A percentile compares a stretch with the other conserved stretches of the same genome.
Conservation (phyloP, 2,888 invertebrate genomes). For the Clitarchus hookeri region DNA sequence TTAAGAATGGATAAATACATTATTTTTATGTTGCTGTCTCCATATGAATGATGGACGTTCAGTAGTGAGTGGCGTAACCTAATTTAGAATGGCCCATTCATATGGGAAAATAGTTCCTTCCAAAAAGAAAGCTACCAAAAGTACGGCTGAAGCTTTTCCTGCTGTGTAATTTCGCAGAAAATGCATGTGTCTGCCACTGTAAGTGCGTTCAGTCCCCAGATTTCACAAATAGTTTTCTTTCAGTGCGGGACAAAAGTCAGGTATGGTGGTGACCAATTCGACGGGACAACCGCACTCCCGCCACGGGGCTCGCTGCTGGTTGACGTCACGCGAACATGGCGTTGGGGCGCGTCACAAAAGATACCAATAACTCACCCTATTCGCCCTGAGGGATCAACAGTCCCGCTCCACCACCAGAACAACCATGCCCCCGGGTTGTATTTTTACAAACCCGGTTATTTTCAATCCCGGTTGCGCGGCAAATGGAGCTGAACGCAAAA, state of each 20-base stretch:
- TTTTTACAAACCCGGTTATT: slow-evolving; percentile 15
- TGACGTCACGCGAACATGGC: background rate
- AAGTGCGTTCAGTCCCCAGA: too few species aligned
- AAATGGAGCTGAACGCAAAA: slow-evolving; percentile 22
- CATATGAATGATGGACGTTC: too few species aligned
- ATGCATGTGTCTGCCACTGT: too few species aligned
- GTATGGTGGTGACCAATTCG: background rate
- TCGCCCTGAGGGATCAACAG: slow-evolving; percentile 14
- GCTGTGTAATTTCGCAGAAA: too few species aligned
- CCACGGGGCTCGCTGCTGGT: background rate
- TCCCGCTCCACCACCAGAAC: background rate
- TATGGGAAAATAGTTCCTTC: too few species aligned
- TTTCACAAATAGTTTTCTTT: too few species aligned
- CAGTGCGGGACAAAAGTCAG: background rate
- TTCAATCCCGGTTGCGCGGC: slow-evolving; percentile 12
- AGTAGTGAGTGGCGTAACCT: too few species aligned
- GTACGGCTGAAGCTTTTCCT: too few species aligned
- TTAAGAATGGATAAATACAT: too few species aligned
- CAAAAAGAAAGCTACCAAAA: too few species aligned
- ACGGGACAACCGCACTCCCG: background rate
- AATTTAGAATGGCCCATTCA: too few species aligned
- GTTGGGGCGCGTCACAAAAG: background rate
- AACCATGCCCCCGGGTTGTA: background rate
- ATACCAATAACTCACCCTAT: background rate
- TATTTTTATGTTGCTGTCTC: too few species aligned